phyloP scores from a whole-genome alignment of 2,888 invertebrate genomes.

The Bembecia ichneumoniformis region DNA sequence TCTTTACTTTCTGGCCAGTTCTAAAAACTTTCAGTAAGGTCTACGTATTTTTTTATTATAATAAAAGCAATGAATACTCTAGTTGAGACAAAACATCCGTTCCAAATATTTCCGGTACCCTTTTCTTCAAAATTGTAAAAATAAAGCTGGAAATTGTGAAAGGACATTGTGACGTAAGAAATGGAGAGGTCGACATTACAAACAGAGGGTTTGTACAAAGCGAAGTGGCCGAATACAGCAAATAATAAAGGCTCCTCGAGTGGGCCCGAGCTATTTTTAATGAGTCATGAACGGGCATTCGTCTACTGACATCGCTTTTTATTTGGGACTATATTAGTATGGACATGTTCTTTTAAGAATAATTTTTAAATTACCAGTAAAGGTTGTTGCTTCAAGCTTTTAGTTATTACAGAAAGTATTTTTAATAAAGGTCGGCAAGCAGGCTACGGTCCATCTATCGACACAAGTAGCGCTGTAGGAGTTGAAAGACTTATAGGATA shows the following conservation, averaged over 20 bases:
- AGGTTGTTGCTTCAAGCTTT: not conserved
- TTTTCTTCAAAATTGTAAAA: no score
- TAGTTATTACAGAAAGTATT: no score
- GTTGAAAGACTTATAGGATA: no score
- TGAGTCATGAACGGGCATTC: conserved; percentile 42
- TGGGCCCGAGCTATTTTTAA: conserved; percentile 31
- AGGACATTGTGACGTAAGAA: conserved; percentile 16
- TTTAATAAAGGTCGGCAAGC: no score
- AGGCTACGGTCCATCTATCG: no score
- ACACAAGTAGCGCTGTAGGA: no score
- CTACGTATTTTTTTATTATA: no score
- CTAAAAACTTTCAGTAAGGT: no score
- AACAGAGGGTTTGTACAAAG: conserved; percentile 23
- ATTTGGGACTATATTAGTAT: conserved; percentile 11
- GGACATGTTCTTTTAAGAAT: conserved; percentile 6
- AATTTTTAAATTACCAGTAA: not conserved
- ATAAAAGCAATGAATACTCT: no score
- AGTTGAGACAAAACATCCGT: no score
- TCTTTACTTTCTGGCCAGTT: no score
- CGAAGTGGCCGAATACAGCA: conserved; percentile 18
- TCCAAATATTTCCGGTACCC: no score
- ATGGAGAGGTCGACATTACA: conserved; percentile 19
- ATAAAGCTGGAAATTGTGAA: not conserved
- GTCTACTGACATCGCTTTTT: conserved; percentile 33
- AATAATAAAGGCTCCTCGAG: conserved; percentile 20